A percentile compares a stretch with the other conserved stretches of the same genome.
Conservation (phyloP, 2,888 invertebrate species). For the Drosophila hamatofila region DNA sequence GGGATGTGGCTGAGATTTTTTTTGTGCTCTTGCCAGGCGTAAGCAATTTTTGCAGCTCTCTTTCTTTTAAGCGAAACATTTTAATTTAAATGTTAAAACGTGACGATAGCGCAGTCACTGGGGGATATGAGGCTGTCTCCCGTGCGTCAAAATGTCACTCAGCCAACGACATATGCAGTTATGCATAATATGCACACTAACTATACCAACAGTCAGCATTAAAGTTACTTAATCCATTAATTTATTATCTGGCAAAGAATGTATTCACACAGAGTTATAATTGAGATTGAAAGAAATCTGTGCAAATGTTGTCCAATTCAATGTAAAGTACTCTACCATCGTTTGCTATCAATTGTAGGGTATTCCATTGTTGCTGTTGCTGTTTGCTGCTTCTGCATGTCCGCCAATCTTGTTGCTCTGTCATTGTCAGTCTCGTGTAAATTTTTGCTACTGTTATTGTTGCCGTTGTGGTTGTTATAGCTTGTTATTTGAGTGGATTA, state of each 20-base stretch:
- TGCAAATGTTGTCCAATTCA: too few relatives aligned
- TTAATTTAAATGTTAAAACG: conserved; percentile 80
- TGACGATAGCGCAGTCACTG: conserved; percentile 68
- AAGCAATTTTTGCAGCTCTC: conserved; percentile 63
- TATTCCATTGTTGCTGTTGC: conserved; percentile 32
- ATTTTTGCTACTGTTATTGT: conserved; percentile 42
- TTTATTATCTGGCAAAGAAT: background rate
- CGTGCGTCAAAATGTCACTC: conserved; percentile 57
- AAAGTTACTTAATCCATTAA: background rate
- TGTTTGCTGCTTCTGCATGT: conserved; percentile 4
- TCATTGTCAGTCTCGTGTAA: conserved; percentile 40
- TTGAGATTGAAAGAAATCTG: background rate
- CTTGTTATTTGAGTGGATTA: conserved; percentile 73
- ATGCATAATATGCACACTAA: conserved; percentile 8
- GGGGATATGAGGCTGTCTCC: conserved; percentile 57
- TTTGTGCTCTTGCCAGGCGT: conserved; percentile 45
- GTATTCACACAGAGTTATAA: background rate
- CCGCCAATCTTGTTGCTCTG: conserved; percentile 47
- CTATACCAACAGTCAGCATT: background rate
- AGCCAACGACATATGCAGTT: conserved; percentile 57
- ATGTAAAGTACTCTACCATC: background rate
- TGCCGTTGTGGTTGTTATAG: conserved; percentile 36
- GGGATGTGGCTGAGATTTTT: conserved; percentile 68
- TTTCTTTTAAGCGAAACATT: conserved; percentile 76
- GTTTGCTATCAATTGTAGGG: conserved; percentile 42